phyloP scores from a whole-genome alignment of 2,797 vertebrate genomes.

The Oreochromis grahami region DNA sequence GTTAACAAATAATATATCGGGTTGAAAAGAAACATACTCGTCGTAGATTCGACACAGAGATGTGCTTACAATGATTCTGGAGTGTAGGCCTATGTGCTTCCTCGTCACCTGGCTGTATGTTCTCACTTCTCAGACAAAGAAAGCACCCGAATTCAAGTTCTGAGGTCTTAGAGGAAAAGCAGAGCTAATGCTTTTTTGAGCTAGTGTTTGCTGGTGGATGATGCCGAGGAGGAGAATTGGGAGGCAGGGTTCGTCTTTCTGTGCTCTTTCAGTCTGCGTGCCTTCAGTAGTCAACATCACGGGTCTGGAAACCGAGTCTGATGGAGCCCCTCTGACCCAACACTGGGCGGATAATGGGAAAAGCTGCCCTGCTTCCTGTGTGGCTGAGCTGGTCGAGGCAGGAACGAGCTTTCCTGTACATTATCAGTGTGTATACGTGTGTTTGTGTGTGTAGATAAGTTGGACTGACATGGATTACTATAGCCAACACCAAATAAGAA shows the following conservation, averaged over 20 bases:
- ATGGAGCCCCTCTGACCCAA: not conserved
- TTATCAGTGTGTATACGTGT: not conserved
- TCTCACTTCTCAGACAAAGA: conserved; percentile 33
- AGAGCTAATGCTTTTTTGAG: conserved; percentile 57
- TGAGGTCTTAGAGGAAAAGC: conserved; percentile 65
- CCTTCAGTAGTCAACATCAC: conserved; percentile 54
- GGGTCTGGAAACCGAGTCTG: not conserved
- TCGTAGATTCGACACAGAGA: conserved; percentile 44
- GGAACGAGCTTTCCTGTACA: not conserved
- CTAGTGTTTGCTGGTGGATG: conserved; percentile 75
- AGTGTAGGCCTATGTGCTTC: conserved; percentile 2
- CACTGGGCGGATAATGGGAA: not conserved
- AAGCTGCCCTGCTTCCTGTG: conserved; percentile 30
- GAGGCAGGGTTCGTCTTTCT: conserved; percentile 46
- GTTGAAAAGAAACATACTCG: conserved; percentile 40
- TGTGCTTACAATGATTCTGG: conserved; percentile 40
- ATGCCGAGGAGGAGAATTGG: conserved; percentile 81
- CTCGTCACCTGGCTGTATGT: conserved; percentile 6
- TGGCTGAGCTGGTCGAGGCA: conserved; percentile 41
- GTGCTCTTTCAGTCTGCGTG: conserved; percentile 50
- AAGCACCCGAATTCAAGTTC: conserved; percentile 59
- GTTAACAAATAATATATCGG: conserved; percentile 35
- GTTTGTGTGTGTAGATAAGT: not conserved
- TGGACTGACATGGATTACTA: conserved; percentile 31
- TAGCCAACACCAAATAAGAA: not conserved